A percentile compares a stretch with the other conserved stretches of the same genome.
phyloP scores from a whole-genome alignment of 2,888 invertebrate species.

The Bembecia ichneumoniformis region DNA sequence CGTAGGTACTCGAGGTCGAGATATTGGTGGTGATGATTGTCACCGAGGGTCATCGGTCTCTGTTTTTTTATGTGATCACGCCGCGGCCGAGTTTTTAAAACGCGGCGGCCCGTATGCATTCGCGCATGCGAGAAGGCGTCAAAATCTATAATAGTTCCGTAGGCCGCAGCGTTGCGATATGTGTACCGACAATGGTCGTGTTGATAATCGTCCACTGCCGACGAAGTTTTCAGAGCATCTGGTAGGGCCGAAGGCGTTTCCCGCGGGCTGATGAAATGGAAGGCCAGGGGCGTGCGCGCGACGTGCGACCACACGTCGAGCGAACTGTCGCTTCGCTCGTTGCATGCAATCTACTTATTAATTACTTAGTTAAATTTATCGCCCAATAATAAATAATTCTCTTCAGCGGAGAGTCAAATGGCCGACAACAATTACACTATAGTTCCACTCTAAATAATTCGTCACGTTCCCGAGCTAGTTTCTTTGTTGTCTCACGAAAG shows the following conservation, averaged over 20 bases:
- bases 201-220: slow-evolving; percentile 23
- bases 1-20: slow-evolving; percentile 19
- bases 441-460: slow-evolving; percentile 19
- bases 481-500: slow-evolving; percentile 37
- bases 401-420: neutral
- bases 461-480: slow-evolving; percentile 19
- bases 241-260: slow-evolving; percentile 55
- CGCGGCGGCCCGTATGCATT: slow-evolving; percentile 68
- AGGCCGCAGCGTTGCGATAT: slow-evolving; percentile 49
- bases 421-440: slow-evolving; percentile 31
- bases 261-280: slow-evolving; percentile 48
- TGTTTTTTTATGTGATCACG: slow-evolving; percentile 57
- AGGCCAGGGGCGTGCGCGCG: slow-evolving; percentile 57
- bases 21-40: slow-evolving; percentile 31
- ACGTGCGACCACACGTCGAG: slow-evolving; percentile 48
- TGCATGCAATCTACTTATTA: slow-evolving; percentile 45
- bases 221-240: slow-evolving; percentile 14
- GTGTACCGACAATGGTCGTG: slow-evolving; percentile 39
- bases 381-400: slow-evolving; percentile 36
- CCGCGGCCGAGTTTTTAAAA: slow-evolving; percentile 61
- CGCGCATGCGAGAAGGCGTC: slow-evolving; percentile 71
- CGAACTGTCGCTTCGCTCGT: slow-evolving; percentile 24
- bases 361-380: slow-evolving; percentile 51
- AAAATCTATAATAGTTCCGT: slow-evolving; percentile 67
- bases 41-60: slow-evolving; percentile 53